Percentiles rank a stretch among this genome's conserved stretches.
phyloP scores from a whole-genome alignment of 2,888 invertebrate species.

The Tolmerus cingulatus region DNA sequence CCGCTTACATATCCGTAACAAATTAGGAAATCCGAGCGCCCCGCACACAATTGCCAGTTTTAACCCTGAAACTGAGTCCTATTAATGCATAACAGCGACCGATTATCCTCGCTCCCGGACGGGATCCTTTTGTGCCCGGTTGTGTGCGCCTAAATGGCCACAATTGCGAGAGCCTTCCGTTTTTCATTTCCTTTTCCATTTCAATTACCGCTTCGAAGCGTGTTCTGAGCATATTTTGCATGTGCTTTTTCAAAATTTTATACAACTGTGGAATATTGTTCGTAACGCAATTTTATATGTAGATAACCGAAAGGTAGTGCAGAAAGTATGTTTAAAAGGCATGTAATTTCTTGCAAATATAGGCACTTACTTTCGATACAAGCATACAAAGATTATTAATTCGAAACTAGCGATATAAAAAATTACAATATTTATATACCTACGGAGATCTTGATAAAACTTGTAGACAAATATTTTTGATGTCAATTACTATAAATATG shows the following conservation, averaged over 20 bases:
- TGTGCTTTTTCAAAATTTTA: neutral
- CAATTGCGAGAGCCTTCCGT: slow-evolving; percentile 25
- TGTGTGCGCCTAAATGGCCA: slow-evolving; percentile 19
- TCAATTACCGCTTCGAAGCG: neutral
- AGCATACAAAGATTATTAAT: too few species aligned
- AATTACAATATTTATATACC: too few species aligned
- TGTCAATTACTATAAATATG: too few species aligned
- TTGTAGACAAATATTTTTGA: too few species aligned
- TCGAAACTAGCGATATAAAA: too few species aligned
- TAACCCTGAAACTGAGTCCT: slow-evolving; percentile 36
- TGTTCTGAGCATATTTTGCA: neutral
- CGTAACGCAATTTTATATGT: neutral
- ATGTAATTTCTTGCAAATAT: too few species aligned
- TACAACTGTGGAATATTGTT: too few species aligned
- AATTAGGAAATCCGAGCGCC: slow-evolving; percentile 31
- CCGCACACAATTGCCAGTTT: neutral
- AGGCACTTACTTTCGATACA: too few species aligned
- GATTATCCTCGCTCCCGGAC: slow-evolving; percentile 25
- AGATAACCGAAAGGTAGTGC: neutral
- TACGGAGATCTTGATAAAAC: too few species aligned
- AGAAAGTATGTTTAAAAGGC: too few species aligned
- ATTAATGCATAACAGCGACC: slow-evolving; percentile 35
- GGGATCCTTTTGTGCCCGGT: neutral
- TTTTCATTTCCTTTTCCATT: slow-evolving; percentile 25
- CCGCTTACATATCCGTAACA: slow-evolving; percentile 37